Base-by-base conservation (phyloP, 37 sponge, comb jelly and placozoan species). In the Haliclona indistincta region DNA sequence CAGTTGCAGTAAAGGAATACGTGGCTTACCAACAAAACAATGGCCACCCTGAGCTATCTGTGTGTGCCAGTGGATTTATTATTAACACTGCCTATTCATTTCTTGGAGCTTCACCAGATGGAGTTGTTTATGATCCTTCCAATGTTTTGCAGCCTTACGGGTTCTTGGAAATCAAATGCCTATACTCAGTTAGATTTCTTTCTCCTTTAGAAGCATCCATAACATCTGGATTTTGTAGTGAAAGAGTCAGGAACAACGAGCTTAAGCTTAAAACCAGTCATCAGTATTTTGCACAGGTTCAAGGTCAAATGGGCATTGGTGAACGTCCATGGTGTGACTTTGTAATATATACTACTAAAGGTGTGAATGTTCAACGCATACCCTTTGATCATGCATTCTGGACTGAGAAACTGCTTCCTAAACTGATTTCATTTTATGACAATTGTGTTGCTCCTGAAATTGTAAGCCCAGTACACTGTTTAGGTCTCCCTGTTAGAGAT, bases 71-170 rank as follows among this genome's bases (percentile, higher is more conserved):
- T 63, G 79, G 86, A 30, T 77, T 85, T 53, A 35, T 74, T 2
- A 64, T 86, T 28, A 74, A 67, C 43, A 15, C 49, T 10, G 28
- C 55, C 22, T 73, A 79, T n/a, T 68, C 74, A 3, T 78, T 44
- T 40, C 73, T 79, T 49, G 86, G 86, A 36, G 86, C 80, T 25
- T 63, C 80, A 26, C 80, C 86, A 79, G 86, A 86, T 79, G 75
- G 86, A 22, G 43, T 61, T 22, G 86, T 86, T 0, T 74, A 79
- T 73, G 80, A 86, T 51, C 86, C 80, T 28, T 73, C 68, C n/a
- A 56, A 74, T 56, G 13, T 20, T 42, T 20, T 56, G 0, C 69
- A 78, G 5, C 75, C 61, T 43, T 85, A 78, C 67, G 86, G 86
- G 20, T 86, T 86, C 37, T 3, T 81, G 54, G 84, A 55, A 63